Base-by-base conservation (phyloP, 2,888 invertebrate species). In the Trichopria drosophilae region DNA sequence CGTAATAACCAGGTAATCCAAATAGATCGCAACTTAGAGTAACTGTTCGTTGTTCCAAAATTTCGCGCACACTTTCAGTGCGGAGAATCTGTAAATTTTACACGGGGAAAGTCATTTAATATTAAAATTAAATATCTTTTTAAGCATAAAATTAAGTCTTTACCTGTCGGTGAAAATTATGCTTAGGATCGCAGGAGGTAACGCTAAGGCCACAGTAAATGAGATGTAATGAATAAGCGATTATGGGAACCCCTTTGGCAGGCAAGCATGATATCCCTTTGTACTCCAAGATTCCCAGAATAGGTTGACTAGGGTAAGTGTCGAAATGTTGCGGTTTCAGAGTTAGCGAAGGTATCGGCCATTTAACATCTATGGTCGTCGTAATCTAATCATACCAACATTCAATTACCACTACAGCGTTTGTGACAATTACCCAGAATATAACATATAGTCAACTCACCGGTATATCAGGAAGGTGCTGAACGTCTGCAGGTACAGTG, bases 1-100 rank as follows among this genome's bases (percentile, higher is more conserved):
- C 85, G 70, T 91, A 91, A 75, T 88, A 87, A 0, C 91, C 91
- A 0, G 90, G 88, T 58, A 90, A 80, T 1, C 91, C 91, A 64
- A 91, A 91, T 26, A 88, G 80, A 67, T 90, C 87, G 66, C 91
- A 91, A 23, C 85, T 81, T 19, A 91, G 77, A 16, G 61, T 56
- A 67, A 90, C 78, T 13, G 84, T 80, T 31, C 84, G 82, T 23
- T 84, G 81, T n/a, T 84, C 83, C 16, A 88, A 86, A 74, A 88
- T 79, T 22, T 85, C 86, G n/a, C 80, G 77, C 36, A 90, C 83
- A 76, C 89, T 87, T 73, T 90, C 89, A 3, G 86, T 84, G 76
- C 88, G 88, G 42, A 91, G 76, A 51, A 87, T 81, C 76, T 88
- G 83, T 32, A 56, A 31, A 10, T 18, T 3, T n/a, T n/a, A n/a